phyloP scores from a whole-genome alignment of 1,140 invertebrate species.

The Drosophila kurseongensis region DNA sequence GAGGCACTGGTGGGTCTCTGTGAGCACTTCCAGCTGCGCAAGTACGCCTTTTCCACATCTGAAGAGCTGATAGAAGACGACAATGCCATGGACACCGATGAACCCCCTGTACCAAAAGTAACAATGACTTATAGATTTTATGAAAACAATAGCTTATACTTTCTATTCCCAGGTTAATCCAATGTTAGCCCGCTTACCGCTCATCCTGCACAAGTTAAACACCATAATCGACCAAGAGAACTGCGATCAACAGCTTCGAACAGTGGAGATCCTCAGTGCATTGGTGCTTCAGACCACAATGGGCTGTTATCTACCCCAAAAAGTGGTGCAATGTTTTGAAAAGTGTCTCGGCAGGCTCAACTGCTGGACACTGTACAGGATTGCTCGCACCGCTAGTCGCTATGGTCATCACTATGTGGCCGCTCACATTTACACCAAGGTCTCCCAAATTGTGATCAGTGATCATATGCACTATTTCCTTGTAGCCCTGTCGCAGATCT shows the following conservation, averaged over 20 bases:
- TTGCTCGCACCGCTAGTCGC: slow-evolving; percentile 92
- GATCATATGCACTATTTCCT: slow-evolving; percentile 97
- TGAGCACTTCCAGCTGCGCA: slow-evolving; percentile 79
- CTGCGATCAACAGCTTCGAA: slow-evolving; percentile 53
- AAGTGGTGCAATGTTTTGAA: slow-evolving; percentile 87
- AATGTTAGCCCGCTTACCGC: slow-evolving; percentile 64
- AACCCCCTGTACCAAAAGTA: slow-evolving; percentile 43
- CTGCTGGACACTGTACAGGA: slow-evolving; percentile 94
- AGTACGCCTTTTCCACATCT: slow-evolving; percentile 53
- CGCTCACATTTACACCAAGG: slow-evolving; percentile 87
- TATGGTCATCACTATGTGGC: slow-evolving; percentile 93
- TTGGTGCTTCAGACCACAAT: slow-evolving; percentile 92
- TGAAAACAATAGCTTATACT: background rate
- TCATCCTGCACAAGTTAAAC: slow-evolving; percentile 78
- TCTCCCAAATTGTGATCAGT: slow-evolving; percentile 92
- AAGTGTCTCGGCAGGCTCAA: slow-evolving; percentile 87
- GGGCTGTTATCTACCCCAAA: slow-evolving; percentile 85
- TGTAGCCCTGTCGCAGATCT: slow-evolving; percentile 90
- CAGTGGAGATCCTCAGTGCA: slow-evolving; percentile 78
- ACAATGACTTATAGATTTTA: background rate
- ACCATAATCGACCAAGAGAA: slow-evolving; percentile 57
- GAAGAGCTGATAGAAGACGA: slow-evolving; percentile 22
- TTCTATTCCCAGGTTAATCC: slow-evolving; percentile 60
- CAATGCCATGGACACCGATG: slow-evolving; percentile 67
- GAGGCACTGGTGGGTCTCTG: slow-evolving; percentile 78